Conservation (phyloP, 2,113 vertebrate genomes). For the Speoplatyrhinus poulsoni region DNA sequence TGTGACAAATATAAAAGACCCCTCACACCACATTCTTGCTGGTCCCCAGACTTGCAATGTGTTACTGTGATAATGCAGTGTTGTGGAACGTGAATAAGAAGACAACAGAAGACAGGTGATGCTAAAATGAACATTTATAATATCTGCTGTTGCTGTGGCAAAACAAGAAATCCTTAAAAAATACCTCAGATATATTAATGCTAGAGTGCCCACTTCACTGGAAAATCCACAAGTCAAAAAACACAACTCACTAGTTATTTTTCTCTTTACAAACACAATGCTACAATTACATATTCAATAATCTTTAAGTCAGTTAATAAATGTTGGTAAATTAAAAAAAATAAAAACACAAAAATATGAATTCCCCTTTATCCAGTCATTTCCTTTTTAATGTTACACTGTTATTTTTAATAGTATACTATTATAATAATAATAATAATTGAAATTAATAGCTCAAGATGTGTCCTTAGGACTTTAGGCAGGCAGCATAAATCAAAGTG, state of each 20-base stretch:
- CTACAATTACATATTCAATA: constrained; percentile 87
- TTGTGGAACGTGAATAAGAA: constrained; percentile 85
- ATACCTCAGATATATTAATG: constrained; percentile 85
- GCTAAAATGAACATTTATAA: constrained; percentile 90
- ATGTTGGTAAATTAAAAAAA: constrained; percentile 84
- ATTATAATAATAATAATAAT: constrained; percentile 71
- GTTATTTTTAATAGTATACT: constrained; percentile 74
- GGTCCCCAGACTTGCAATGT: constrained; percentile 80
- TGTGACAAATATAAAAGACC: constrained; percentile 39
- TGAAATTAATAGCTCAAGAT: constrained; percentile 83
- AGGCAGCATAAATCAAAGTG: constrained; percentile 82
- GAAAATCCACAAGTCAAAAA: constrained; percentile 85
- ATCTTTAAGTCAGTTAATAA: constrained; percentile 85
- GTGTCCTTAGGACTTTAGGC: constrained; percentile 77
- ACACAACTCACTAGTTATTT: constrained; percentile 85
- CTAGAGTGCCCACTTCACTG: constrained; percentile 87
- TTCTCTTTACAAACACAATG: constrained; percentile 86
- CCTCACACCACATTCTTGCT: constrained; percentile 31
- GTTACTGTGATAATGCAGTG: constrained; percentile 86
- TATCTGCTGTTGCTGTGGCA: constrained; percentile 84
- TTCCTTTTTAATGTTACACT: constrained; percentile 78
- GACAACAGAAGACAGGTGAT: constrained; percentile 88
- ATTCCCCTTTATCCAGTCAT: constrained; percentile 83
- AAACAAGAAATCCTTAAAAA: constrained; percentile 83
- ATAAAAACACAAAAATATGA: constrained; percentile 80